These are phyloP conservation scores for Epizoanthus illoricatus DNA, from an alignment of 92 coral and sea anemone species.

Conservation along the genomic window DNA sequence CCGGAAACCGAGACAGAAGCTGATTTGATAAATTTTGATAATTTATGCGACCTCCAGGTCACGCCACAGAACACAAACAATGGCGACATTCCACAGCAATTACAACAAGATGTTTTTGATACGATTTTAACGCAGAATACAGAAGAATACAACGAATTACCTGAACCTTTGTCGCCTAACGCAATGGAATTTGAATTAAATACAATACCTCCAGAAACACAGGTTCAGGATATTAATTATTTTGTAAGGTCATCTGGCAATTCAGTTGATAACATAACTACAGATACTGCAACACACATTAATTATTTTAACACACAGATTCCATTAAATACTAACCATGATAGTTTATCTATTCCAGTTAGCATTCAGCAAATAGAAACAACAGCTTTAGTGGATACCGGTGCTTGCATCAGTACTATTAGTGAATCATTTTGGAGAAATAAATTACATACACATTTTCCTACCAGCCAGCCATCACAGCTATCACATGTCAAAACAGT, in stretches of 20 bases:
- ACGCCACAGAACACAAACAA: too few relatives aligned
- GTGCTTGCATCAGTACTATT: constrained; percentile 16
- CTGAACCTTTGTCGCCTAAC: background rate
- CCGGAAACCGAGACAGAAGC: background rate
- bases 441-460: background rate
- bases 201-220: background rate
- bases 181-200: background rate
- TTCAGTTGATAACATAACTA: background rate
- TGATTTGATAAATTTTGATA: too few relatives aligned
- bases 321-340: background rate
- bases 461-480: background rate
- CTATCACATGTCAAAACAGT: background rate
- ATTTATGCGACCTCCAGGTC: too few relatives aligned
- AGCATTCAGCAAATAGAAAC: background rate
- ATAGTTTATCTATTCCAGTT: background rate
- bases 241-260: too few relatives aligned
- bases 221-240: background rate
- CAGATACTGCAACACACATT: background rate
- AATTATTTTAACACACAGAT: background rate
- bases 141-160: too few relatives aligned
- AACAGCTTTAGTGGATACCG: background rate
- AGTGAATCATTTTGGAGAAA: background rate
- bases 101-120: background rate
- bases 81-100: background rate
- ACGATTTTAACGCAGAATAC: background rate